Conservation (phyloP, 2,797 vertebrate species). For the Phalanger gymnotis region DNA sequence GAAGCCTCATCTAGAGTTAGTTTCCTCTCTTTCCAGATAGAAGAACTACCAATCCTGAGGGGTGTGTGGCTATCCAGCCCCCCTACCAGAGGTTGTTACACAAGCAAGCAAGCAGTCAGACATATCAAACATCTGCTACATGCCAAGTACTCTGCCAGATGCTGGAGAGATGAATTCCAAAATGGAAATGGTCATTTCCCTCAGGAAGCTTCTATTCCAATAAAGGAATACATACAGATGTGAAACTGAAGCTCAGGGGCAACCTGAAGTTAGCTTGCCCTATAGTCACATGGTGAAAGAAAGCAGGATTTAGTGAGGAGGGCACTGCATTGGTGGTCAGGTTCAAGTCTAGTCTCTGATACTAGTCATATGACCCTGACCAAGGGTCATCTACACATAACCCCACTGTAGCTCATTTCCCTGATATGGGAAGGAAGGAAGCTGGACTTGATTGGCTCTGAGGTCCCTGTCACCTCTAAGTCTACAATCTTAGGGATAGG, state of each 20-base stretch:
- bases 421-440: not conserved
- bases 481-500: not conserved
- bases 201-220: no score
- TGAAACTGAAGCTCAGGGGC: not conserved
- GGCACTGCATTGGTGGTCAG: not conserved
- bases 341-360: not conserved
- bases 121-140: no score
- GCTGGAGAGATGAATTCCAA: no score
- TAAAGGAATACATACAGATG: not conserved
- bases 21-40: not conserved
- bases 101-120: no score
- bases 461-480: not conserved
- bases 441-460: not conserved
- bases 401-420: not conserved
- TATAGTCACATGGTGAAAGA: not conserved
- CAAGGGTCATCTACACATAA: not conserved
- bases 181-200: no score
- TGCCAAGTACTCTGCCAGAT: no score
- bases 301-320: not conserved
- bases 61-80: no score
- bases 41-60: no score
- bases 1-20: not conserved
- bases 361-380: not conserved
- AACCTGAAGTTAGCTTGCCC: not conserved
- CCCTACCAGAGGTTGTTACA: no score